These are phyloP conservation scores for Arge pagana DNA, from an alignment of 2,888 invertebrate genomes.

Conservation along the genomic window DNA sequence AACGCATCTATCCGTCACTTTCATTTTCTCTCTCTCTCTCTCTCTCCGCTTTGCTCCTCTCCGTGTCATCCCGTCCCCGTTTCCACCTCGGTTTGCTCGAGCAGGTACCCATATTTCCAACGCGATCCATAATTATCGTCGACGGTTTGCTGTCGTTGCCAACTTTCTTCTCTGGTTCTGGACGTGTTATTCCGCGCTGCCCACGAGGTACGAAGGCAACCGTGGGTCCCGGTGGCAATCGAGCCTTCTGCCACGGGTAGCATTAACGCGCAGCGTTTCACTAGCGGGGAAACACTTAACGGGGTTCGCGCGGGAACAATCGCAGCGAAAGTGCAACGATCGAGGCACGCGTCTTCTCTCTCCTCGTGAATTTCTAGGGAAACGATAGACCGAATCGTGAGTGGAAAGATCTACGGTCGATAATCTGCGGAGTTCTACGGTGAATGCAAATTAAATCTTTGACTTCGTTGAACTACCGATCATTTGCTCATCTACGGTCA, in stretches of 20 bases:
- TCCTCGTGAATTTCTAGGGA: too few species aligned
- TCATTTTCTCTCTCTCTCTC: slow-evolving; percentile 2
- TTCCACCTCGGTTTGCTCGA: slow-evolving; percentile 16
- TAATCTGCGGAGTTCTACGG: slow-evolving; percentile 16
- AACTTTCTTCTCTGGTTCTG: slow-evolving; percentile 29
- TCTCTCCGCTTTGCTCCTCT: slow-evolving; percentile 5
- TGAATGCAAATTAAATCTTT: slow-evolving; percentile 17
- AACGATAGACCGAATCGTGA: neutral
- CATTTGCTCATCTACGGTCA: slow-evolving; percentile 6
- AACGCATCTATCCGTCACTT: too few species aligned
- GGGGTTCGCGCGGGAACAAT: too few species aligned
- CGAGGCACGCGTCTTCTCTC: too few species aligned
- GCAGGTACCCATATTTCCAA: slow-evolving; percentile 22
- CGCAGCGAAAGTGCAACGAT: too few species aligned
- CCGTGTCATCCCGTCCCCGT: neutral
- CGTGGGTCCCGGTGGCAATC: slow-evolving; percentile 26
- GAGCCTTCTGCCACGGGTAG: too few species aligned
- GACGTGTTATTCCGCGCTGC: slow-evolving; percentile 23
- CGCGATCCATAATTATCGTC: slow-evolving; percentile 38
- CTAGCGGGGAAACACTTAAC: too few species aligned
- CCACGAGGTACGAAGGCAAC: slow-evolving; percentile 36
- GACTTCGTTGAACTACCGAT: slow-evolving; percentile 3
- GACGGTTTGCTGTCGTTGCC: slow-evolving; percentile 32
- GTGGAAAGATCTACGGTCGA: neutral
- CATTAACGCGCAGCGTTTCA: too few species aligned